Base-by-base conservation (phyloP, 2,797 vertebrate species). In the Apodemus agrarius region DNA sequence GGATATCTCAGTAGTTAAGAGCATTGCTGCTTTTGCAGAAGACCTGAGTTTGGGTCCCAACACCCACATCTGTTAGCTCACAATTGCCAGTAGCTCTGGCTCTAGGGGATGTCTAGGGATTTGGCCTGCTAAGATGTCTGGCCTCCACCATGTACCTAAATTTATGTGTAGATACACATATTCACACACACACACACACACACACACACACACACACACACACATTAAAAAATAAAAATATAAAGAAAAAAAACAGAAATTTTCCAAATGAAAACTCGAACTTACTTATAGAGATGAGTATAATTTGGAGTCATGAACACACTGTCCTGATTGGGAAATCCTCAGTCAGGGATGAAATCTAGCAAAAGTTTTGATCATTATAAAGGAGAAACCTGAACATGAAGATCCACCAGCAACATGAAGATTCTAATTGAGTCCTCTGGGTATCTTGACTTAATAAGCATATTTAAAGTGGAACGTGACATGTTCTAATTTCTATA, bases 391-490 rank as follows among this genome's bases (percentile, higher is more conserved):
- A 90, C 4, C 31, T 43, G 63, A 94, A 52, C 59, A 86, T 83
- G 89, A 24, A 93, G 54, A 90, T 74, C 3, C 13, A 65, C 40
- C 34, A 24, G 63, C 63, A 82, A 34, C 6, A 10, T 80, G 46
- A 80, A 43, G 24, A 4, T 43, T 94, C 16, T 97, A 84, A 93
- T 88, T 95, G 63, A 26, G 61, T 89, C 86, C 80, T 84, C 83
- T 86, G 84, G 80, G 69, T 26, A 80, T 86, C 81, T 24, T 84
- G 65, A 92, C 91, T 98, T 97, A 46, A 26, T 96, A 92, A 92
- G 88, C 84, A 40, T 97, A 96, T 93, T 97, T 96, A 93, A 94
- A 96, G 80, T 96, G 31, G 89, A 95, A 96, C 90, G 91, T 54
- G 76, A 5, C 95, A 79, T 96, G 83, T 69, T 96, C 86, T 97